These are phyloP conservation scores for Monochamus saltuarius DNA, from an alignment of 1,140 invertebrate species.

Conservation along the genomic window DNA sequence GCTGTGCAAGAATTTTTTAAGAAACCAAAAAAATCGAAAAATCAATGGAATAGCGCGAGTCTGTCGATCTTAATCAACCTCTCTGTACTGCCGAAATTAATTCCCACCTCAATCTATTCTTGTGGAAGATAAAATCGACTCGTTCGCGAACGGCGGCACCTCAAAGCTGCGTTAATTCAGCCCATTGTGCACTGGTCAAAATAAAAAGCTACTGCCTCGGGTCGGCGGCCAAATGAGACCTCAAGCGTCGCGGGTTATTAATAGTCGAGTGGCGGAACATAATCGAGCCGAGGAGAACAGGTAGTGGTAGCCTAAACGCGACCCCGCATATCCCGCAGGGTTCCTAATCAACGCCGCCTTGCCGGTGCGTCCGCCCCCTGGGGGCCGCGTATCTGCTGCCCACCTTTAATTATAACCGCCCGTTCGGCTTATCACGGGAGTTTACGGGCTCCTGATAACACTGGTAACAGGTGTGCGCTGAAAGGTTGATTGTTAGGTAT, in stretches of 20 bases:
- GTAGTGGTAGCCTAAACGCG: constrained; percentile 32
- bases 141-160: constrained; percentile 3
- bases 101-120: too few relatives aligned
- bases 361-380: too few relatives aligned
- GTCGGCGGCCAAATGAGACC: constrained; percentile 28
- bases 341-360: constrained; percentile 30
- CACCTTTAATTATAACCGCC: constrained; percentile 31
- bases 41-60: too few relatives aligned
- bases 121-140: too few relatives aligned
- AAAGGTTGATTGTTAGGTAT: too few relatives aligned
- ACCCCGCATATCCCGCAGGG: constrained; percentile 26
- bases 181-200: constrained; percentile 32
- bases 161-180: constrained; percentile 18
- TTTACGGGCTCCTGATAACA: neutral
- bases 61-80: too few relatives aligned
- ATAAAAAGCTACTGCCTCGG: constrained; percentile 33
- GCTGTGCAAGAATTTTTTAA: too few relatives aligned
- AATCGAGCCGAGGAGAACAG: constrained; percentile 17
- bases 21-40: too few relatives aligned
- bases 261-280: constrained; percentile 31
- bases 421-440: constrained; percentile 14
- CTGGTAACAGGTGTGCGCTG: constrained; percentile 26
- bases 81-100: too few relatives aligned
- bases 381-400: too few relatives aligned
- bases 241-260: constrained; percentile 24